Percentiles rank a stretch among this genome's conserved stretches.
Conservation (phyloP, 2,888 invertebrate species). For the Eudasyphora cyanicolor region DNA sequence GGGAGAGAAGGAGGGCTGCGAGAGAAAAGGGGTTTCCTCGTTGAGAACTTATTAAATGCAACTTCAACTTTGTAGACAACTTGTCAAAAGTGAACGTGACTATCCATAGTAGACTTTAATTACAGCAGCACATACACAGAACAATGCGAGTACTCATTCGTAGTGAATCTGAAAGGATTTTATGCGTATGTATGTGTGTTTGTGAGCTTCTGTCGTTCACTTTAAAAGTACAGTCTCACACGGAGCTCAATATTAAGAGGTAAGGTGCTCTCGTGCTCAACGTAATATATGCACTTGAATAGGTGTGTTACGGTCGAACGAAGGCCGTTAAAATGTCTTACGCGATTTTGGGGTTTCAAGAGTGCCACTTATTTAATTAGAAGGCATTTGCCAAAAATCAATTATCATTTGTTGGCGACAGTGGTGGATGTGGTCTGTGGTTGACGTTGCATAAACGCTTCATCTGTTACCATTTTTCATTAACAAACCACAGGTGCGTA, state of each 20-base stretch:
- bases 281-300: no score
- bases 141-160: background rate
- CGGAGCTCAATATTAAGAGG: background rate
- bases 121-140: slow-evolving; percentile 12
- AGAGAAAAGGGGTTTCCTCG: background rate
- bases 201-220: background rate
- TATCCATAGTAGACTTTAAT: slow-evolving; percentile 47
- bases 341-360: background rate
- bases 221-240: background rate
- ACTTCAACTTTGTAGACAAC: slow-evolving; percentile 48
- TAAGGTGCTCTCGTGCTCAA: background rate
- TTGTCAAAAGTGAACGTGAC: slow-evolving; percentile 51
- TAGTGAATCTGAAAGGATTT: background rate
- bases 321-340: background rate
- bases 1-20: background rate
- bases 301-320: background rate
- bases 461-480: slow-evolving; percentile 22
- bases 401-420: slow-evolving; percentile 7
- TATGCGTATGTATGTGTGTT: background rate
- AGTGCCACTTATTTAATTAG: slow-evolving; percentile 14
- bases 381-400: slow-evolving; percentile 15
- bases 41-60: slow-evolving; percentile 43
- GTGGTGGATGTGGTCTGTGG: background rate
- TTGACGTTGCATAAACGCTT: background rate
- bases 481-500: slow-evolving; percentile 51